These are phyloP conservation scores for Pristionchus fissidentatus DNA, from an alignment of 2,888 invertebrate species.

Conservation along the genomic window DNA sequence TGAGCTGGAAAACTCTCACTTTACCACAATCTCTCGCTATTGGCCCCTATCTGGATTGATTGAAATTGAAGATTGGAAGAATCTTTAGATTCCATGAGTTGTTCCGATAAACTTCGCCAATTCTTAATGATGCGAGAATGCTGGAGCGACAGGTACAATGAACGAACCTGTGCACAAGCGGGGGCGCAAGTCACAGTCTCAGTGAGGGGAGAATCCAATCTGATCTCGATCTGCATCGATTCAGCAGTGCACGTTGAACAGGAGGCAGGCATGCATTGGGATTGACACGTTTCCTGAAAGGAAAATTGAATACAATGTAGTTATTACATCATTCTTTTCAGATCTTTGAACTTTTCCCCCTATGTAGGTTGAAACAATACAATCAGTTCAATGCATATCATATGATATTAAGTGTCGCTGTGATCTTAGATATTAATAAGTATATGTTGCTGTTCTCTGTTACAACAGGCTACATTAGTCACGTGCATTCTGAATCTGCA, in stretches of 20 bases:
- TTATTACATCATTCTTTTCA: no score
- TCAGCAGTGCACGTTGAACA: constrained; percentile 36
- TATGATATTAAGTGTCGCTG: no score
- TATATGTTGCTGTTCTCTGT: no score
- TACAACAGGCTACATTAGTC: no score
- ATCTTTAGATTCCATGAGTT: neutral
- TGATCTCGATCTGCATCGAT: constrained; percentile 39
- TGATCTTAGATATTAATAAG: neutral
- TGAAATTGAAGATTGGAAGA: neutral
- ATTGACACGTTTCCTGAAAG: constrained; percentile 44
- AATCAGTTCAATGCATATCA: no score
- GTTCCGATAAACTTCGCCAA: neutral
- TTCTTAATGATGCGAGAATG: neutral
- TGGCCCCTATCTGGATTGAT: no score
- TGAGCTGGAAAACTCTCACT: no score
- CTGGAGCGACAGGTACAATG: neutral
- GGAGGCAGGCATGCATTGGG: constrained; percentile 24
- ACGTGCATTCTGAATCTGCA: no score
- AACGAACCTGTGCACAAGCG: constrained; percentile 20
- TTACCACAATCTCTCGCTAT: no score
- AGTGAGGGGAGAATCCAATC: constrained; percentile 6
- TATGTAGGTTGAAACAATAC: no score
- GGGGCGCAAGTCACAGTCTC: constrained; percentile 47
- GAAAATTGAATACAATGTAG: no score
- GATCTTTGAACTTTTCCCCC: no score